Evolutionary conservation across 64 coral and sea anemone species (phyloP).

Genomic region (Trachythela sp.): DNA sequence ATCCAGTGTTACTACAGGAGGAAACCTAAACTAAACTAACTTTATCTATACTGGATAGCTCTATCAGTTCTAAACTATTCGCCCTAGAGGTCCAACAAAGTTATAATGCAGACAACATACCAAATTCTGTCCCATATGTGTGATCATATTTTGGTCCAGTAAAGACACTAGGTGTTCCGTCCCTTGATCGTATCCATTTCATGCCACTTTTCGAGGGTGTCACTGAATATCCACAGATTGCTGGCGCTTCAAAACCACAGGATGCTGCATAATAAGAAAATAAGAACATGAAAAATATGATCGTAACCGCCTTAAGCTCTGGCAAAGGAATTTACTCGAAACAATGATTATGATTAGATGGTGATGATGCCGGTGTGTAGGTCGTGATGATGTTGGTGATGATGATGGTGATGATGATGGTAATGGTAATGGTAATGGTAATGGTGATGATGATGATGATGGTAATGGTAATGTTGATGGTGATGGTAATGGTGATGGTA

Average conservation of each 20-base stretch:
- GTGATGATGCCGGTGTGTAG: not conserved
- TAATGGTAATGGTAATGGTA: not conserved
- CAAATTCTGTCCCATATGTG: conserved; percentile 73
- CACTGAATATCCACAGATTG: conserved; percentile 63
- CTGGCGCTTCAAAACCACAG: conserved; percentile 76
- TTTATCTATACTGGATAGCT: too few species aligned
- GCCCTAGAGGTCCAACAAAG: too few species aligned
- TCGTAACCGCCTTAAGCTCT: too few species aligned
- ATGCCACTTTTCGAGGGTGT: conserved; percentile 37
- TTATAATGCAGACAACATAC: too few species aligned
- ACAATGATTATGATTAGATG: not conserved
- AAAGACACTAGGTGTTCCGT: conserved; percentile 48
- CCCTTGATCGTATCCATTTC: conserved; percentile 57
- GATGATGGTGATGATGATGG: not conserved
- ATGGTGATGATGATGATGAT: not conserved
- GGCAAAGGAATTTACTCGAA: too few species aligned
- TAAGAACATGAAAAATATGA: too few species aligned
- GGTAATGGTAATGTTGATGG: not conserved
- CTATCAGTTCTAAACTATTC: not conserved
- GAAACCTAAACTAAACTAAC: too few species aligned
- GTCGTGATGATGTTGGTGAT: not conserved
- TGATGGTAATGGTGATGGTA: not conserved
- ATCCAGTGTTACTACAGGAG: too few species aligned
- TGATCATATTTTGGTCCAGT: conserved; percentile 83
- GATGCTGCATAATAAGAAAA: conserved; percentile 37